Evolutionary conservation across 2,888 invertebrate genomes (phyloP).

Genomic region (Idaea dimidiata): DNA sequence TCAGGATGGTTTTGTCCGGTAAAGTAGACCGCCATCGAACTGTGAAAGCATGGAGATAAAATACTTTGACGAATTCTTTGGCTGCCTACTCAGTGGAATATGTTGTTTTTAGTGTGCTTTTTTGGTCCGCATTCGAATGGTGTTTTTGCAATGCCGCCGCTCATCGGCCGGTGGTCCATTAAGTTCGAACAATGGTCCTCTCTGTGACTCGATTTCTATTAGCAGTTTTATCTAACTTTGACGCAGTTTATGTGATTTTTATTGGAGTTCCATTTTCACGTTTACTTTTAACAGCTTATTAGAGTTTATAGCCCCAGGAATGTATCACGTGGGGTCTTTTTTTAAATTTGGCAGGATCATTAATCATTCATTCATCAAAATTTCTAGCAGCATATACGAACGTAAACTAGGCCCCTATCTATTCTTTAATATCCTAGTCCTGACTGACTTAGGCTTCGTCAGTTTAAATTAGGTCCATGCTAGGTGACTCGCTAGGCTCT

Average conservation of each 20-base stretch:
- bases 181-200: constrained; percentile 73
- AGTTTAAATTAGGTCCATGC: too few relatives aligned
- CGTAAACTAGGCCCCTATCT: too few relatives aligned
- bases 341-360: background rate
- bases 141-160: constrained; percentile 66
- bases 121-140: constrained; percentile 57
- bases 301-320: constrained; percentile 10
- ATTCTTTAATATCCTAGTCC: too few relatives aligned
- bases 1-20: constrained; percentile 62
- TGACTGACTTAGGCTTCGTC: too few relatives aligned
- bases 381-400: too few relatives aligned
- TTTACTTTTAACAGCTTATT: constrained; percentile 43
- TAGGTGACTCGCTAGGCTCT: too few relatives aligned
- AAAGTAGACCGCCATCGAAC: constrained; percentile 70
- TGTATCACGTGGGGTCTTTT: constrained; percentile 34
- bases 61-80: constrained; percentile 72
- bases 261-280: constrained; percentile 52
- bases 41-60: constrained; percentile 74
- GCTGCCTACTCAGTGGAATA: constrained; percentile 66
- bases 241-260: constrained; percentile 72
- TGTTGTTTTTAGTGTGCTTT: constrained; percentile 67
- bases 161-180: constrained; percentile 74
- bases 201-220: constrained; percentile 68
- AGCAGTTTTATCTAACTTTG: constrained; percentile 73
- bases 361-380: too few relatives aligned